These are phyloP conservation scores for Ennomos erosarius DNA, from an alignment of 2,888 invertebrate genomes.

Conservation along the genomic window DNA sequence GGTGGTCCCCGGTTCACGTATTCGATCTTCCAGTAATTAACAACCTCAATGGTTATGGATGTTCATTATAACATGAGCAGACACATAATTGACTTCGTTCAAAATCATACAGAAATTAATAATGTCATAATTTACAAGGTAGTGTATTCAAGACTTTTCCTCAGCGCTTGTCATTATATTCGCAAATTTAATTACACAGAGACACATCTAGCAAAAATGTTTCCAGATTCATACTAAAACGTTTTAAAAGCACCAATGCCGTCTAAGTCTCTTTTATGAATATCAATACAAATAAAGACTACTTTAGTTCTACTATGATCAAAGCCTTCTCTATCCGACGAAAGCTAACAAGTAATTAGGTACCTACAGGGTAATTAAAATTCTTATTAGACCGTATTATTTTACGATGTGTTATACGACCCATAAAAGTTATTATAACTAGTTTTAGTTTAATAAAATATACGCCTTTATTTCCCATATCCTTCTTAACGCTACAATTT, in stretches of 20 bases:
- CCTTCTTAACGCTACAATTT: conserved; percentile 40
- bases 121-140: not conserved
- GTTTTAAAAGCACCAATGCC: no score
- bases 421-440: conserved; percentile 41
- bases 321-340: not conserved
- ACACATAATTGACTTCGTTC: conserved; percentile 15
- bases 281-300: no score
- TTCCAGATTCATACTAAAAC: no score
- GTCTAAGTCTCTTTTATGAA: no score
- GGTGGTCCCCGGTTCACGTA: conserved; percentile 61
- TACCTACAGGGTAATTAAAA: conserved; percentile 35
- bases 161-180: no score
- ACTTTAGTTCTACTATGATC: no score
- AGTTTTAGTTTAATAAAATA: conserved; percentile 38
- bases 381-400: conserved; percentile 40
- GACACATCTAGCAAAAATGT: no score
- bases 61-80: conserved; percentile 31
- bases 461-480: conserved; percentile 36
- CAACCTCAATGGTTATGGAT: conserved; percentile 54
- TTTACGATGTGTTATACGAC: conserved; percentile 43
- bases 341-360: conserved; percentile 8
- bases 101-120: not conserved
- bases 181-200: no score
- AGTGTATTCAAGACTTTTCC: no score
- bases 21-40: conserved; percentile 67